These are phyloP conservation scores for Rostratula benghalensis DNA, from an alignment of 2,113 vertebrate species.

Conservation along the genomic window DNA sequence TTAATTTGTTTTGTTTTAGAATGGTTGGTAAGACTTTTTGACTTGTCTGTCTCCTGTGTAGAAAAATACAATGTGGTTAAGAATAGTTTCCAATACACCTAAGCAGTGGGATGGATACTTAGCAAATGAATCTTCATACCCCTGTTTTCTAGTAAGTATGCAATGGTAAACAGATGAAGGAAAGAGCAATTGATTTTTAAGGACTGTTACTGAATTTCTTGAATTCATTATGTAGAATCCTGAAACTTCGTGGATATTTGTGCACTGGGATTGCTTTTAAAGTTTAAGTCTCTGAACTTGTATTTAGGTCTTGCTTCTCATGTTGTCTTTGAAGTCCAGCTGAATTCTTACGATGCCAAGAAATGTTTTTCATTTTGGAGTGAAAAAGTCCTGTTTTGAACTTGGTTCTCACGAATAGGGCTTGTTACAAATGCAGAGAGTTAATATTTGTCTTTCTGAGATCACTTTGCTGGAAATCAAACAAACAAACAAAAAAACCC, in stretches of 20 bases:
- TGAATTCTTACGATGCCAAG: not conserved
- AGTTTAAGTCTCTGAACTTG: not conserved
- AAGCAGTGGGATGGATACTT: not conserved
- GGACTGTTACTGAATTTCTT: not conserved
- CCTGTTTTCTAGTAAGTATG: not conserved
- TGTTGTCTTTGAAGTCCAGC: not conserved
- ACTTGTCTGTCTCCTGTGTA: not conserved
- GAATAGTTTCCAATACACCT: not conserved
- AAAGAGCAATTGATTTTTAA: not conserved
- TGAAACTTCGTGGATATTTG: not conserved
- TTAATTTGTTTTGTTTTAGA: not conserved
- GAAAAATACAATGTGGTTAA: not conserved
- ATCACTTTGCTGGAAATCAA: constrained; percentile 10
- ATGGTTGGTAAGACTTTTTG: not conserved
- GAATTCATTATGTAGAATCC: not conserved
- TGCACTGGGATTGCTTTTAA: not conserved
- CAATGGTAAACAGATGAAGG: not conserved
- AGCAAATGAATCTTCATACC: not conserved
- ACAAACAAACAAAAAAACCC: not conserved
- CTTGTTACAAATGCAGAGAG: not conserved
- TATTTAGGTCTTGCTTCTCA: not conserved
- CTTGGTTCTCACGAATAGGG: not conserved
- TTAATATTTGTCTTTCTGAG: constrained; percentile 28
- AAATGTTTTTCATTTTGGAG: not conserved
- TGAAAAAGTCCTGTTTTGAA: not conserved